Conservation (phyloP, 64 coral and sea anemone species). For the Cladopsammia gracilis region DNA sequence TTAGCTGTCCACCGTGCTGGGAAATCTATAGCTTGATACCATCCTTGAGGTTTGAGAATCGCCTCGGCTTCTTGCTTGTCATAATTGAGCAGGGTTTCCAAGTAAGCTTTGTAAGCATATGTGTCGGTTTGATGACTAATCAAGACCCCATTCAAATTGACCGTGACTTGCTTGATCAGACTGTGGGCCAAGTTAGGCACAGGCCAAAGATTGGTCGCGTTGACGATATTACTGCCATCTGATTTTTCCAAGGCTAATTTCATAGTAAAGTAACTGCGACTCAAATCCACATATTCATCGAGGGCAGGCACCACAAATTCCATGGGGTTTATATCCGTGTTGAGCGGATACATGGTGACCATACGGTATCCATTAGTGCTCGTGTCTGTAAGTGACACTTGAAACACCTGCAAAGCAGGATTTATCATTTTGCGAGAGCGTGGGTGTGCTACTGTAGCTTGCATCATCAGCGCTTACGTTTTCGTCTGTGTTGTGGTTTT, state of each 20-base stretch:
- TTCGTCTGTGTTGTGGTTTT: too few species aligned
- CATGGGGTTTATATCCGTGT: background rate
- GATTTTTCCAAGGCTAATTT: background rate
- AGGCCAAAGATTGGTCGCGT: background rate
- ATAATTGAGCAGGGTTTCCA: constrained; percentile 42
- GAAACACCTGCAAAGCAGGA: constrained; percentile 14
- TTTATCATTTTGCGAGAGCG: too few species aligned
- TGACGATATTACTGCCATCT: background rate
- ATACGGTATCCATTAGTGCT: background rate
- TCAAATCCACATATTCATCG: background rate
- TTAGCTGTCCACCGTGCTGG: background rate
- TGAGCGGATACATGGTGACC: background rate
- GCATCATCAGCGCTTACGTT: too few species aligned
- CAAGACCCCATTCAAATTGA: constrained; percentile 42
- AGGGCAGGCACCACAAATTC: background rate
- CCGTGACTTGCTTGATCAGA: constrained; percentile 4
- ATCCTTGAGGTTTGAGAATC: too few species aligned
- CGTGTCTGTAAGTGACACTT: background rate
- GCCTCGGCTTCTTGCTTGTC: constrained; percentile 8
- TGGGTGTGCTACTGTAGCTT: too few species aligned
- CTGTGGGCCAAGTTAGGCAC: background rate
- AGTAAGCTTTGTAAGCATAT: constrained; percentile 3
- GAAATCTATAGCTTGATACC: too few species aligned
- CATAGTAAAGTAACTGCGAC: background rate
- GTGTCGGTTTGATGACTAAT: constrained; percentile 24